These are phyloP conservation scores for Campaea margaritaria DNA, from an alignment of 2,888 invertebrate species.

Conservation along the genomic window DNA sequence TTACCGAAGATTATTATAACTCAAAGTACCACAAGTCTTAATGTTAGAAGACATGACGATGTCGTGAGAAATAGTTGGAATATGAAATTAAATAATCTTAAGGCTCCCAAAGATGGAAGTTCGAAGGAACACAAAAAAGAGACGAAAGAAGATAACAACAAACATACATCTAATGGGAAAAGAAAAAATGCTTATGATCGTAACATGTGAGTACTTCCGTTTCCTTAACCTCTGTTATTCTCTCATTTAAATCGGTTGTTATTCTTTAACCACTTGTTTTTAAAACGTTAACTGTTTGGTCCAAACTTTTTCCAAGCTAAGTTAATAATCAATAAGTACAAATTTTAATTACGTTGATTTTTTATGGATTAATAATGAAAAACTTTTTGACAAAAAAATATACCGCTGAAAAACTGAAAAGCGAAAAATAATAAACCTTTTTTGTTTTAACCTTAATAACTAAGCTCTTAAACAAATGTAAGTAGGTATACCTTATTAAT, in stretches of 20 bases:
- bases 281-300: too few relatives aligned
- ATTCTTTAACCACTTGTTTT: too few relatives aligned
- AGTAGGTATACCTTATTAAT: too few relatives aligned
- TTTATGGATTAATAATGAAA: too few relatives aligned
- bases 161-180: constrained; percentile 13
- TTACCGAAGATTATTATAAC: constrained; percentile 78
- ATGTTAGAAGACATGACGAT: constrained; percentile 40
- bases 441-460: too few relatives aligned
- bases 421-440: too few relatives aligned
- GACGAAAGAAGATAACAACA: constrained; percentile 2
- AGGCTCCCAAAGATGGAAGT: neutral
- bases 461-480: too few relatives aligned
- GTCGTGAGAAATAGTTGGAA: constrained; percentile 18
- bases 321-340: too few relatives aligned
- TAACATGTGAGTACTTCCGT: constrained; percentile 16
- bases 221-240: neutral
- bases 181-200: constrained; percentile 17
- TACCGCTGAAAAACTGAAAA: too few relatives aligned
- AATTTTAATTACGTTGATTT: too few relatives aligned
- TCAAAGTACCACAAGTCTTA: constrained; percentile 68
- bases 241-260: neutral
- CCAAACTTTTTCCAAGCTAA: too few relatives aligned
- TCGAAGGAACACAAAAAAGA: constrained; percentile 2
- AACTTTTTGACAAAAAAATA: too few relatives aligned
- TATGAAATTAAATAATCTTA: constrained; percentile 22